These are phyloP conservation scores for Spinus pinus DNA, from an alignment of 2,797 vertebrate genomes.

Conservation along the genomic window DNA sequence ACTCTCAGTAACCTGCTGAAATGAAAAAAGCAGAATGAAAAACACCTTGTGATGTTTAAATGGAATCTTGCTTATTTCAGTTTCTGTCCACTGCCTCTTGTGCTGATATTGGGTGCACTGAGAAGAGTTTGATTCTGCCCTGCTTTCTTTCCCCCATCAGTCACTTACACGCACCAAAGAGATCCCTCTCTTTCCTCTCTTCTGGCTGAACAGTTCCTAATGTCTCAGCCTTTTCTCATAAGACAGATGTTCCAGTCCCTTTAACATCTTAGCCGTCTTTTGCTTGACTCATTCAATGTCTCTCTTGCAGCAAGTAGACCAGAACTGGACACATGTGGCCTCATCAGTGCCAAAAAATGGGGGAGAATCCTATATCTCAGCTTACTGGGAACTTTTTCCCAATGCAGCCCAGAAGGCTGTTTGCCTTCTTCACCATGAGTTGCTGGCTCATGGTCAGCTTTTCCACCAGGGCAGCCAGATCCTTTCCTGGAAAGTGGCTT, in stretches of 20 bases:
- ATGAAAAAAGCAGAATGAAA: not conserved
- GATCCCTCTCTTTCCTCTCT: not conserved
- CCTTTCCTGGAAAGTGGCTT: not conserved
- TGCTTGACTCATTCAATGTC: not conserved
- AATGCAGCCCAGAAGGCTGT: not conserved
- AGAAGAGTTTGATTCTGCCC: not conserved
- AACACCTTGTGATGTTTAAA: not conserved
- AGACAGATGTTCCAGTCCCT: not conserved
- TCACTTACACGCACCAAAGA: not conserved
- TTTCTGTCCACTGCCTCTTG: not conserved
- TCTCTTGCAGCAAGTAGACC: not conserved
- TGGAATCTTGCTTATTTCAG: not conserved
- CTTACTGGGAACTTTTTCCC: not conserved
- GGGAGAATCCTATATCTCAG: fast-evolving
- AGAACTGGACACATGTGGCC: not conserved
- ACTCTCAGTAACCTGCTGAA: not conserved
- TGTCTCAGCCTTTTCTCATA: not conserved
- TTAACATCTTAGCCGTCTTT: not conserved
- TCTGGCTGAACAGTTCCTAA: not conserved
- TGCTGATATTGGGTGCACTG: not conserved
- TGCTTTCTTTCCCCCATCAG: not conserved
- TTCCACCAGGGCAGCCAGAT: not conserved
- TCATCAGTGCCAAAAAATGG: not conserved
- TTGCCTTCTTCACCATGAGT: fast-evolving
- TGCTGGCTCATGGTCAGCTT: not conserved